These are phyloP conservation scores for Mamestra configurata DNA, from an alignment of 1,140 invertebrate species.

Conservation along the genomic window DNA sequence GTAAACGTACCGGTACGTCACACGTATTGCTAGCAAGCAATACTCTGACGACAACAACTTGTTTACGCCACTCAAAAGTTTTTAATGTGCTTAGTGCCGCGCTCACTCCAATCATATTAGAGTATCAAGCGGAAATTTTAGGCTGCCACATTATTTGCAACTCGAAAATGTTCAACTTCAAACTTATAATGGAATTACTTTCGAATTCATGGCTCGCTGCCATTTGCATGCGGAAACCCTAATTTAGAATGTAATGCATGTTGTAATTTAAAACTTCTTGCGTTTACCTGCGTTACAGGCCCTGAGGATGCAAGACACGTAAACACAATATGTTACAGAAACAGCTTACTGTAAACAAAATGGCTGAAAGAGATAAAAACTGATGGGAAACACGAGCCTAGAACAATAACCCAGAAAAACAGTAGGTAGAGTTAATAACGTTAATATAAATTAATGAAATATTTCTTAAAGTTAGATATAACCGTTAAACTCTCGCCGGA, in stretches of 20 bases:
- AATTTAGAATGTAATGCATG: conserved; percentile 62
- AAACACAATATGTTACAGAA: conserved; percentile 7
- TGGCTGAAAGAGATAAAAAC: conserved; percentile 8
- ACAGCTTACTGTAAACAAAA: not conserved
- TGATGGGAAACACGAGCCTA: conserved; percentile 6
- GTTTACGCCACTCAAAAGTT: conserved; percentile 76
- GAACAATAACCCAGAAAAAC: conserved; percentile 27
- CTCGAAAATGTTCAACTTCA: conserved; percentile 73
- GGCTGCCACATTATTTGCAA: conserved; percentile 75
- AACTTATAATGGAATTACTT: conserved; percentile 86
- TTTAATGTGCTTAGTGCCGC: conserved; percentile 65
- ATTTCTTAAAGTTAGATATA: conserved; percentile 35
- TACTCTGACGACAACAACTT: conserved; percentile 54
- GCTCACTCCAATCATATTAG: conserved; percentile 75
- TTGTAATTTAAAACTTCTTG: conserved; percentile 59
- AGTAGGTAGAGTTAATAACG: conserved; percentile 24
- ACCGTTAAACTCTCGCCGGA: conserved; percentile 37
- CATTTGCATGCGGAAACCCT: conserved; percentile 66
- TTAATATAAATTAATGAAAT: conserved; percentile 40
- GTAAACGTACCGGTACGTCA: not conserved
- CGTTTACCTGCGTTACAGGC: conserved; percentile 29
- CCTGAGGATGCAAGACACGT: conserved; percentile 16
- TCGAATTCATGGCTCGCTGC: conserved; percentile 75
- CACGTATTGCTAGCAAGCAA: not conserved
- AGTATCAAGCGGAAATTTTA: conserved; percentile 74